These are phyloP conservation scores for Leucoma salicis DNA, from an alignment of 2,888 invertebrate genomes.

Conservation along the genomic window DNA sequence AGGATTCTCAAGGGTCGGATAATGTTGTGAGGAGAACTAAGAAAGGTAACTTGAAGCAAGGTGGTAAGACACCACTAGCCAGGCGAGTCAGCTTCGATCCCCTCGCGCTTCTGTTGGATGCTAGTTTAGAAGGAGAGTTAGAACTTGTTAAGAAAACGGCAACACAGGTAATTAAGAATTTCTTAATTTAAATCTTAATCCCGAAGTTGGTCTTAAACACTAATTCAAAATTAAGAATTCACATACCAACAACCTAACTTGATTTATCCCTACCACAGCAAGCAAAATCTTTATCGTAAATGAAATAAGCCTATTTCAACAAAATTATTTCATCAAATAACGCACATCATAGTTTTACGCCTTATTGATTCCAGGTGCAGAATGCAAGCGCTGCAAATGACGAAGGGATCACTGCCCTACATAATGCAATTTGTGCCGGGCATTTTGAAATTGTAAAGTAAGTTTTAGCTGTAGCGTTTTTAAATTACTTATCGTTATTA, in stretches of 20 bases:
- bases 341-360: too few relatives aligned
- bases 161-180: slow-evolving; percentile 86
- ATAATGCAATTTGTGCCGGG: slow-evolving; percentile 99
- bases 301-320: too few relatives aligned
- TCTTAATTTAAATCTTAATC: too few relatives aligned
- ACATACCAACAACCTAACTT: too few relatives aligned
- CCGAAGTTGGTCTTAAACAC: too few relatives aligned
- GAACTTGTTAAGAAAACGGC: slow-evolving; percentile 98
- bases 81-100: slow-evolving; percentile 98
- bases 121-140: slow-evolving; percentile 98
- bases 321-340: too few relatives aligned
- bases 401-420: slow-evolving; percentile 99
- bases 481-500: too few relatives aligned
- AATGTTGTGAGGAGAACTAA: slow-evolving; percentile 84
- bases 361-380: slow-evolving; percentile 82
- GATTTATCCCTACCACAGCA: too few relatives aligned
- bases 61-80: slow-evolving; percentile 87
- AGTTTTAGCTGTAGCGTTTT: slow-evolving; percentile 42
- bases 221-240: too few relatives aligned
- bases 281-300: too few relatives aligned
- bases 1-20: slow-evolving; percentile 81
- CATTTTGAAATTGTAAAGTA: slow-evolving; percentile 98
- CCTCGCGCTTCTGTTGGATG: slow-evolving; percentile 96
- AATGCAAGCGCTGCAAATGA: slow-evolving; percentile 99
- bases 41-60: slow-evolving; percentile 91